Evolutionary conservation across 2,113 vertebrate genomes (phyloP), one percentile per base, ranked within the genome.

Genomic region (Clarias batrachus): DNA sequence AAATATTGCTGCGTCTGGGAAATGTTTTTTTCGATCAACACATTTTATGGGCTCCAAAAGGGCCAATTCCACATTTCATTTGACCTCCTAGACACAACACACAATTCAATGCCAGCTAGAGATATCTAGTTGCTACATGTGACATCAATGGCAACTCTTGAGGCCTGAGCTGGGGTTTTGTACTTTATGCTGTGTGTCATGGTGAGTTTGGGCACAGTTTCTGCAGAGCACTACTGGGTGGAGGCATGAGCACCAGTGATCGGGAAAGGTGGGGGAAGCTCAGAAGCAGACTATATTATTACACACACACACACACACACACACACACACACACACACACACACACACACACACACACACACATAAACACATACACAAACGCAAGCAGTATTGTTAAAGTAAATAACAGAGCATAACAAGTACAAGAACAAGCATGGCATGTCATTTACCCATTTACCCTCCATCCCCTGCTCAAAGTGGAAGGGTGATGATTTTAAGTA

Each of bases 401-500:
- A 87, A 87, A 89, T 81, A 89, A 89, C 86, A 87, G 78, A 82
- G 80, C 79, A 81, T 77, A 77, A 84, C 56, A 86, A 84, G 81
- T 81, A 85, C 56, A 68, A 84, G 66, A 76, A 71, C 60, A 85
- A 82, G 84, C 82, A 70, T 41, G 70, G 66, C 37, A 71, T 80
- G 63, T 79, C 25, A 88, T 78, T 85, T 77, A 33, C 84, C 33
- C 33, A 66, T 78, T 85, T 77, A 33, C 84, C 70, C 33, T 56
- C 17, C n/a, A 85, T 63, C 73, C 62, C 73, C 76, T 62, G 25
- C 37, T 76, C 57, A 79, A 30, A 85, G 48, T 57, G 48, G 74
- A 11, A 79, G 73, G 41, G 59, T 62, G 37, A 23, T 65, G 7
- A 65, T 77, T 63, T 52, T 54, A 30, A 19, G 48, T 33, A 66